A percentile compares a stretch with the other conserved stretches of the same genome.
Conservation (phyloP, 2,888 invertebrate species). For the Tromatobia lineatoria region DNA sequence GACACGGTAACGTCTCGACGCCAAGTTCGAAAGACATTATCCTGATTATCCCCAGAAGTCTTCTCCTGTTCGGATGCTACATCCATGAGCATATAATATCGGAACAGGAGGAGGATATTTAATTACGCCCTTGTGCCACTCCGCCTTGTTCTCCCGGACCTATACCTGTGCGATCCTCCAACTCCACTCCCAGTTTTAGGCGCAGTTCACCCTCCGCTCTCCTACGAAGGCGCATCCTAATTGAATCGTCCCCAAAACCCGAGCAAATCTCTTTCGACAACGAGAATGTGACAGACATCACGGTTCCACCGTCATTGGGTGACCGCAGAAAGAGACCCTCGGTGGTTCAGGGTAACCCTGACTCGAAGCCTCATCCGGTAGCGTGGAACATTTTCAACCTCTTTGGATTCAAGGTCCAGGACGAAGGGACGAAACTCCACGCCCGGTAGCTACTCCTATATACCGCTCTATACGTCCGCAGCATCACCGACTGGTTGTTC, state of each 20-base stretch:
- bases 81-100: background rate
- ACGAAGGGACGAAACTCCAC: slow-evolving; percentile 39
- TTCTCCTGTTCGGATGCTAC: no score
- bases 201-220: slow-evolving; percentile 16
- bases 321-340: slow-evolving; percentile 52
- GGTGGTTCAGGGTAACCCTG: slow-evolving; percentile 54
- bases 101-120: background rate
- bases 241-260: slow-evolving; percentile 79
- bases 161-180: slow-evolving; percentile 27
- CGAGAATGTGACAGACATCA: slow-evolving; percentile 81
- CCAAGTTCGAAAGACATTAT: no score
- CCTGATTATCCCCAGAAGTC: no score
- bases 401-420: slow-evolving; percentile 47
- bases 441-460: slow-evolving; percentile 49
- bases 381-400: slow-evolving; percentile 24
- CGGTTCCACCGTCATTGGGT: slow-evolving; percentile 51
- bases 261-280: slow-evolving; percentile 74
- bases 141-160: background rate
- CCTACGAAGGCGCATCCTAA: slow-evolving; percentile 75
- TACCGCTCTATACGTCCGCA: slow-evolving; percentile 35
- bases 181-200: background rate
- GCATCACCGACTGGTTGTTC: slow-evolving; percentile 59
- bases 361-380: slow-evolving; percentile 66
- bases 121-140: background rate
- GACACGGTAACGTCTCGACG: no score